Conservation (phyloP, 2,888 invertebrate species). For the Diabrotica balteata region DNA sequence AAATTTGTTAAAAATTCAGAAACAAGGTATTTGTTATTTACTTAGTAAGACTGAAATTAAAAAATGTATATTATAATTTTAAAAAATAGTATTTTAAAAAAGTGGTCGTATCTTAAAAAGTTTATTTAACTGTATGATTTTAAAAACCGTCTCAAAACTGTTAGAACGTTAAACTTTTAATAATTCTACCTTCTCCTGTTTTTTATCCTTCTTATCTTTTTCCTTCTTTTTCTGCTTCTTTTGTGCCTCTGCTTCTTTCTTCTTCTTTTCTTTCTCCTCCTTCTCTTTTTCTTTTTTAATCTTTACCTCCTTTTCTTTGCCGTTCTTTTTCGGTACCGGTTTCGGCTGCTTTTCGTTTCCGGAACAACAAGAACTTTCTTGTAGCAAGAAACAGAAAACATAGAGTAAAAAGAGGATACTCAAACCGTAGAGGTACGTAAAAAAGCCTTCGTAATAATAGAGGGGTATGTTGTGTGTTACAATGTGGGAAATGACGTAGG, state of each 20-base stretch:
- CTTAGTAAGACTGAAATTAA: no score
- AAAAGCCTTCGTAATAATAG: constrained; percentile 94
- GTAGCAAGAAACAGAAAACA: constrained; percentile 92
- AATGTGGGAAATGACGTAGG: constrained; percentile 93
- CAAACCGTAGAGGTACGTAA: constrained; percentile 91
- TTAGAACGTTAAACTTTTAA: constrained; percentile 17
- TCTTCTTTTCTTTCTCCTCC: constrained; percentile 65
- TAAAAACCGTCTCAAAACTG: no score
- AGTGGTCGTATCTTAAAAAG: no score
- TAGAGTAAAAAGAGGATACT: constrained; percentile 92
- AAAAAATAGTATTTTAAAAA: no score
- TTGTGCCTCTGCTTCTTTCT: constrained; percentile 60
- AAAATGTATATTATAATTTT: no score
- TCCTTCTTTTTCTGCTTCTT: constrained; percentile 64
- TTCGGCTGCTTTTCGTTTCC: constrained; percentile 65
- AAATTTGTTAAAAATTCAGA: no score
- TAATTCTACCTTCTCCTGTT: constrained; percentile 64
- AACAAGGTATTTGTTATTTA: no score
- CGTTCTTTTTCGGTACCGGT: constrained; percentile 59
- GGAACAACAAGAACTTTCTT: constrained; percentile 87
- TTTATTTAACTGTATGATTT: no score
- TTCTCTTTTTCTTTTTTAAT: constrained; percentile 67
- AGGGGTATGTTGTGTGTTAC: constrained; percentile 91
- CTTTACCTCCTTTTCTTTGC: constrained; percentile 60
- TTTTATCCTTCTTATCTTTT: constrained; percentile 47